These are phyloP conservation scores for Torymus auratus DNA, from an alignment of 2,888 invertebrate species.

Conservation along the genomic window DNA sequence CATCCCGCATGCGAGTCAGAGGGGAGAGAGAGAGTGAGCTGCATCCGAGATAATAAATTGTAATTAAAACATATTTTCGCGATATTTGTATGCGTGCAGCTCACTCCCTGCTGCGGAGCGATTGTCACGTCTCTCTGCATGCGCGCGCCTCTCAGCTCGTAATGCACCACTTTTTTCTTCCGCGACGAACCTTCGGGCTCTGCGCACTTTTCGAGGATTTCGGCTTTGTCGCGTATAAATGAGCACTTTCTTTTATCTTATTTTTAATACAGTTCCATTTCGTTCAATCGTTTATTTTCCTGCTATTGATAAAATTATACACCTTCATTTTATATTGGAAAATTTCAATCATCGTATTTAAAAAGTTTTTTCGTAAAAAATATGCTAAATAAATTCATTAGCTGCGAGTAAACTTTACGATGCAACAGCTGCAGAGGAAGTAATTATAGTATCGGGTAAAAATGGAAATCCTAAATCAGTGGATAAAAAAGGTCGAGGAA, in stretches of 20 bases:
- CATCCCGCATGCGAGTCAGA: not conserved
- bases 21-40: not conserved
- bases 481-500: slow-evolving; percentile 10
- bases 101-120: not conserved
- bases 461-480: slow-evolving; percentile 11
- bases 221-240: not conserved
- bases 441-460: too few species aligned
- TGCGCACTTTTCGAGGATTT: not conserved
- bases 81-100: slow-evolving; percentile 12
- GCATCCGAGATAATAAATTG: slow-evolving; percentile 41
- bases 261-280: not conserved
- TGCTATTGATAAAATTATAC: too few species aligned
- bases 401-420: too few species aligned
- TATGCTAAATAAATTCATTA: too few species aligned
- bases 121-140: too few species aligned
- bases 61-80: slow-evolving; percentile 48
- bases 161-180: not conserved
- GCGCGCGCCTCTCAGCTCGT: too few species aligned
- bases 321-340: too few species aligned
- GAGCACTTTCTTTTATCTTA: not conserved
- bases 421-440: too few species aligned
- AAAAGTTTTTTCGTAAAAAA: too few species aligned
- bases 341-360: too few species aligned
- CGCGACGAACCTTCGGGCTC: slow-evolving; percentile 60
- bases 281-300: too few species aligned